A percentile compares a stretch with the other conserved stretches of the same genome.
Evolutionary conservation across 2,113 vertebrate species (phyloP).

Genomic region (Tringa solitaria): DNA sequence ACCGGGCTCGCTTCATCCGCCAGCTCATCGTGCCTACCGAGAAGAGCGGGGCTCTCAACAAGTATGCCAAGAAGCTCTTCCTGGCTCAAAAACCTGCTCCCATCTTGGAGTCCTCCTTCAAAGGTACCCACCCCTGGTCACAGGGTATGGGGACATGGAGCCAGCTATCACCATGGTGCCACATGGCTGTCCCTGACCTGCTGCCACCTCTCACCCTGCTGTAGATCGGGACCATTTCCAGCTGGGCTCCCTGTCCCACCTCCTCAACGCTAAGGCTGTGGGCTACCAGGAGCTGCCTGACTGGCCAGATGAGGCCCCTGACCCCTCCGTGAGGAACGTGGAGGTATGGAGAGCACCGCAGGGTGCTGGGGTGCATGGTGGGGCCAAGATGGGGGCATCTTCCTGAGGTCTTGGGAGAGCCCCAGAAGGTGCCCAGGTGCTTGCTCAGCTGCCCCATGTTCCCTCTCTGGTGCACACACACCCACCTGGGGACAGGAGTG

Average conservation of each 20-base stretch:
- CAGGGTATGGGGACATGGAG: background rate
- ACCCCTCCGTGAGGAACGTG: constrained; percentile 98
- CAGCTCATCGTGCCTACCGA: constrained; percentile 97
- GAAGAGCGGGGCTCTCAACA: constrained; percentile 93
- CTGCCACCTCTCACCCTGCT: background rate
- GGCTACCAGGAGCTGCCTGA: constrained; percentile 97
- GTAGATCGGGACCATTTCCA: constrained; percentile 98
- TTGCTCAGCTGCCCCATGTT: background rate
- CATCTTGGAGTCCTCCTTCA: constrained; percentile 94
- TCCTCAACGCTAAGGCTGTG: constrained; percentile 93
- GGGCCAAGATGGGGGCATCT: background rate
- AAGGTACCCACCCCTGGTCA: constrained; percentile 79
- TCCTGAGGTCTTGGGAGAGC: background rate
- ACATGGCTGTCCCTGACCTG: background rate
- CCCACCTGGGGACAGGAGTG: accelerated
- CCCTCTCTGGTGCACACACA: background rate
- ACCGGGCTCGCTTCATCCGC: constrained; percentile 94
- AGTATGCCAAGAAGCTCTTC: constrained; percentile 97
- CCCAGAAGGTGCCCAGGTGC: background rate
- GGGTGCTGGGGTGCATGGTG: background rate
- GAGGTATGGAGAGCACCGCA: constrained; percentile 76
- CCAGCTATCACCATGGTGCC: background rate
- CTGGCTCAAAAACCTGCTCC: constrained; percentile 95
- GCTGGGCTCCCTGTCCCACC: constrained; percentile 93
- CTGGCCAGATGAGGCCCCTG: constrained; percentile 93